A percentile compares a stretch with the other conserved stretches of the same genome.
phyloP scores from a whole-genome alignment of 2,888 invertebrate species.

The Harpagoxenus sublaevis region DNA sequence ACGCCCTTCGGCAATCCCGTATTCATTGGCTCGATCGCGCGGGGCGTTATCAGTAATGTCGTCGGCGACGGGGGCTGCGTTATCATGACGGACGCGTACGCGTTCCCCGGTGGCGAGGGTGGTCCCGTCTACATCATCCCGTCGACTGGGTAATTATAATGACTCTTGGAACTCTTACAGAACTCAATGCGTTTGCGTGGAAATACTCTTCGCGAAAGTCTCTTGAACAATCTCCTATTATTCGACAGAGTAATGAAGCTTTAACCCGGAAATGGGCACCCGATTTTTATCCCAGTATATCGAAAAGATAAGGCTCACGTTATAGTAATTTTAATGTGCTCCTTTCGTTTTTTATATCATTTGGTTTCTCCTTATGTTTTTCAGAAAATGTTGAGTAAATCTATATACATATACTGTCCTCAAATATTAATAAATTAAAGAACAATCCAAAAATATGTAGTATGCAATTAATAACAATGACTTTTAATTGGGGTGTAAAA shows the following conservation, averaged over 20 bases:
- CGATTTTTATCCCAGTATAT: too few relatives aligned
- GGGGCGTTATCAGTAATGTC: constrained; percentile 88
- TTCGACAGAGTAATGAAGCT: background rate
- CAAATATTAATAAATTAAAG: too few relatives aligned
- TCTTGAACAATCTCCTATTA: background rate
- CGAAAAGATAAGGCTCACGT: too few relatives aligned
- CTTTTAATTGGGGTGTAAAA: too few relatives aligned
- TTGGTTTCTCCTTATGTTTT: too few relatives aligned
- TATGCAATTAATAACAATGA: too few relatives aligned
- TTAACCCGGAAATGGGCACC: too few relatives aligned
- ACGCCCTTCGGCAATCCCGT: constrained; percentile 87
- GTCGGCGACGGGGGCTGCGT: constrained; percentile 87
- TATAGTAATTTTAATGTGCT: too few relatives aligned
- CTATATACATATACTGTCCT: too few relatives aligned
- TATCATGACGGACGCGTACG: constrained; percentile 88
- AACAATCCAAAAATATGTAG: too few relatives aligned
- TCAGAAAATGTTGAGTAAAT: too few relatives aligned
- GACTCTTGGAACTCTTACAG: background rate
- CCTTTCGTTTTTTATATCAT: too few relatives aligned
- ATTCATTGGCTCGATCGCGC: constrained; percentile 88
- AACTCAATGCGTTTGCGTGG: background rate
- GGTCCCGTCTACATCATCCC: constrained; percentile 87
- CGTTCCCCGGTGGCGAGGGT: constrained; percentile 89
- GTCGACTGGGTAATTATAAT: constrained; percentile 37
- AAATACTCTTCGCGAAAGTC: background rate